phyloP scores from a whole-genome alignment of 2,113 vertebrate species.

The Climacteris rufus region DNA sequence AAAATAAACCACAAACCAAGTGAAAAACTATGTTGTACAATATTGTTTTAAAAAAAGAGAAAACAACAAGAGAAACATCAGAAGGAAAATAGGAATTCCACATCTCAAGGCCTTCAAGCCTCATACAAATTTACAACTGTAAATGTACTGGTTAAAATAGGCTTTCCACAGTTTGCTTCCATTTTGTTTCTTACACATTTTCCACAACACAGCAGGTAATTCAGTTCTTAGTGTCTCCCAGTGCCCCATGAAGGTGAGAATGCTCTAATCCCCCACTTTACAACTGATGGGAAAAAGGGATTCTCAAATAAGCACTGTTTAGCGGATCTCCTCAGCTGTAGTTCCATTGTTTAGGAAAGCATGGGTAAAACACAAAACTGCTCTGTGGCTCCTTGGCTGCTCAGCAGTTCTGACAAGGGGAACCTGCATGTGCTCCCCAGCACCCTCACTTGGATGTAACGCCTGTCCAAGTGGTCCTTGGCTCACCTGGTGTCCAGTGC shows the following conservation, averaged over 20 bases:
- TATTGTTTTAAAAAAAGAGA: background rate
- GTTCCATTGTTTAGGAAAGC: background rate
- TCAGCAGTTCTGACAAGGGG: background rate
- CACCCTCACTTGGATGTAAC: background rate
- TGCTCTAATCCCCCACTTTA: background rate
- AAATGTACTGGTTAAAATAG: background rate
- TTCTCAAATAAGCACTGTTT: background rate
- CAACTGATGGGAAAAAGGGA: background rate
- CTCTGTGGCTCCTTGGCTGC: background rate
- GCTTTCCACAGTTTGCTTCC: background rate
- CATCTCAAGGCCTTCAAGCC: background rate
- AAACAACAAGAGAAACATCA: background rate
- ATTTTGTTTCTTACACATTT: background rate
- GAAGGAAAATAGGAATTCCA: background rate
- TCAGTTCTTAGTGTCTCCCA: background rate
- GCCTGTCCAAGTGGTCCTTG: background rate
- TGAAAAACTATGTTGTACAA: background rate
- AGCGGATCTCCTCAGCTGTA: background rate
- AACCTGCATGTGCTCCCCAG: background rate
- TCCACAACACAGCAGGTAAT: background rate
- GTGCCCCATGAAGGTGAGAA: background rate
- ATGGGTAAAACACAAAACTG: background rate
- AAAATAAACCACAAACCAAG: background rate
- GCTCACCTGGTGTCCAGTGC: accelerated
- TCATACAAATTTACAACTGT: background rate